Conservation (phyloP, 2,888 invertebrate species). For the Cryptocephalus moraei region DNA sequence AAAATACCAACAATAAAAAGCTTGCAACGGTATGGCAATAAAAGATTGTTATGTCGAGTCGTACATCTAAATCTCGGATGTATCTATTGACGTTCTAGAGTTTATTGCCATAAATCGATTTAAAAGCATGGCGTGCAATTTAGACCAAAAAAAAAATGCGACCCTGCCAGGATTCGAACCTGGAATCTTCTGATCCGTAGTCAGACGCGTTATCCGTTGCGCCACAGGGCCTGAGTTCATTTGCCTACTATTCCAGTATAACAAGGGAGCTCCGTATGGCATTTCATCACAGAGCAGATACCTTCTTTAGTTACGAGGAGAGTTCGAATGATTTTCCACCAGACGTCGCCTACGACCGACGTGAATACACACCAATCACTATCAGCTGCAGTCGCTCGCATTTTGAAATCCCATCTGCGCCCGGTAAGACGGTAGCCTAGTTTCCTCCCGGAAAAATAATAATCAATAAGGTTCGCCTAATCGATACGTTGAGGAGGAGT, state of each 20-base stretch:
- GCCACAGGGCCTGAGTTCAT: conserved; percentile 39
- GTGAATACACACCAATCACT: background rate
- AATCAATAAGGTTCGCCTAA: conserved; percentile 14
- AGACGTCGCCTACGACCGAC: too few species aligned
- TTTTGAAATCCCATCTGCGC: conserved; percentile 1
- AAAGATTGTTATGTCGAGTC: too few species aligned
- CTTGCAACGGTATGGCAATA: too few species aligned
- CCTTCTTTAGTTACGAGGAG: too few species aligned
- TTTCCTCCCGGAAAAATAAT: conserved; percentile 4
- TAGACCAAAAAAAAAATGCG: conserved; percentile 21
- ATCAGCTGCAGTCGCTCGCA: conserved; percentile 4
- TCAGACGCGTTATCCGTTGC: conserved; percentile 49
- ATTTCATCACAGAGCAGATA: too few species aligned
- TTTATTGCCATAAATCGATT: too few species aligned
- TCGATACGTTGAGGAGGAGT: background rate
- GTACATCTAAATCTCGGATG: too few species aligned
- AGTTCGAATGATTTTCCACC: too few species aligned
- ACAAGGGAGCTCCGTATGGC: too few species aligned
- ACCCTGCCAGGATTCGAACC: conserved; percentile 47
- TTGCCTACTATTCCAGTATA: too few species aligned
- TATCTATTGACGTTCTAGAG: too few species aligned
- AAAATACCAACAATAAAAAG: too few species aligned
- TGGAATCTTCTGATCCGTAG: conserved; percentile 47
- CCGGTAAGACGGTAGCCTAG: background rate
- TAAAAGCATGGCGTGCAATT: background rate